Evolutionary conservation across 2,888 invertebrate genomes (phyloP).

Genomic region (Spilosoma lubricipeda): DNA sequence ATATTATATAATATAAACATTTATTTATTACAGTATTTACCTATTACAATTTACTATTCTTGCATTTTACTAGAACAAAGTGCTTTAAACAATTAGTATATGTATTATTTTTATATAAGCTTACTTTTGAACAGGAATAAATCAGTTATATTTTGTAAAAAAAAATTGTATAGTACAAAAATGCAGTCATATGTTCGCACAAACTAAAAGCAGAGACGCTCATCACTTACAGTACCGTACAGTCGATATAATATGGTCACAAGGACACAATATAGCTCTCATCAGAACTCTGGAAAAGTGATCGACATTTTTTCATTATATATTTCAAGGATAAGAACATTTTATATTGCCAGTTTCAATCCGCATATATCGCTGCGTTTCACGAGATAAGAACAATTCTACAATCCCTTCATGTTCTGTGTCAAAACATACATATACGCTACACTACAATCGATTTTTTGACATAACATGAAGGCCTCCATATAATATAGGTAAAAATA

Average conservation of each 20-base stretch:
- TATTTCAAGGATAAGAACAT: background rate
- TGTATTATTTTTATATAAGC: conserved; percentile 40
- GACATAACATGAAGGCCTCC: conserved; percentile 35
- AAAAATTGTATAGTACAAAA: conserved; percentile 53
- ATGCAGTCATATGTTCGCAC: conserved; percentile 62
- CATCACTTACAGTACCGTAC: conserved; percentile 49
- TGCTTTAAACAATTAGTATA: conserved; percentile 66
- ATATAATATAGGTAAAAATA: conserved; percentile 40
- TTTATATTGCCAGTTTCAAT: conserved; percentile 24
- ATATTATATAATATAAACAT: conserved; percentile 75
- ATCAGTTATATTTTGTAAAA: conserved; percentile 48
- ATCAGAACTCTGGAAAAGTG: background rate
- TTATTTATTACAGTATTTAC: conserved; percentile 63
- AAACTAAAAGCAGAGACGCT: conserved; percentile 49
- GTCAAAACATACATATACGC: conserved; percentile 32
- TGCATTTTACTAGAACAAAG: conserved; percentile 66
- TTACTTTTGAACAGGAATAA: conserved; percentile 51
- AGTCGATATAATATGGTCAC: conserved; percentile 44
- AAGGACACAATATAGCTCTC: background rate
- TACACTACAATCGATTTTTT: conserved; percentile 32
- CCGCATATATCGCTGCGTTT: conserved; percentile 29
- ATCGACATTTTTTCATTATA: background rate
- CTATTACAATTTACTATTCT: conserved; percentile 55
- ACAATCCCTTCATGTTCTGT: conserved; percentile 22
- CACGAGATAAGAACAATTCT: conserved; percentile 31